These are phyloP conservation scores for Pyrgus malvae DNA, from an alignment of 2,888 invertebrate species.

Conservation along the genomic window DNA sequence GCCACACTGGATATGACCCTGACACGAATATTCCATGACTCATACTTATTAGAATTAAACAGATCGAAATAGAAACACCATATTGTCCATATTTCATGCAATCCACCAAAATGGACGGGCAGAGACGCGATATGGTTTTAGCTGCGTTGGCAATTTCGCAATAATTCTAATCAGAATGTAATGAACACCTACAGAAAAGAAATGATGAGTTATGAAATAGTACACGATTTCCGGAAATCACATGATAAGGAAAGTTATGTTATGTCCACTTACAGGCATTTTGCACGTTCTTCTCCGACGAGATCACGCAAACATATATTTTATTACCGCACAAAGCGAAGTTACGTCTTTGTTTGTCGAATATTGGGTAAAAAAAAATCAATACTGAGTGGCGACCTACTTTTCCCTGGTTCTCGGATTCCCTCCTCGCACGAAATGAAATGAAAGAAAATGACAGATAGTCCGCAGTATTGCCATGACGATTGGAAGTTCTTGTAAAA, in stretches of 20 bases:
- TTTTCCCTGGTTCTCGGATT: conserved; percentile 50
- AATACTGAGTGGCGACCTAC: conserved; percentile 73
- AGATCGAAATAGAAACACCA: conserved; percentile 24
- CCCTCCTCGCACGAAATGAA: conserved; percentile 38
- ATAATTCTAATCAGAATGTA: conserved; percentile 33
- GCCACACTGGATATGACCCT: conserved; percentile 49
- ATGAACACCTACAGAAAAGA: conserved; percentile 36
- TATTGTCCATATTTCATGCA: conserved; percentile 21
- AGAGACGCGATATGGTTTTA: conserved; percentile 15
- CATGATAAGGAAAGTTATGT: conserved; percentile 46
- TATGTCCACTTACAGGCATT: conserved; percentile 69
- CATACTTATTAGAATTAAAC: conserved; percentile 35
- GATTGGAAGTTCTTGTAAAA: not conserved
- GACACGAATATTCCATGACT: conserved; percentile 49
- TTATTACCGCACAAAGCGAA: conserved; percentile 43
- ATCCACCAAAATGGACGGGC: conserved; percentile 23
- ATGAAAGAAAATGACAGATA: conserved; percentile 39
- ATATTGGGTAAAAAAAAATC: conserved; percentile 71
- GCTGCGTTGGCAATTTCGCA: conserved; percentile 30
- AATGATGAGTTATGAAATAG: conserved; percentile 45
- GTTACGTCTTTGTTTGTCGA: conserved; percentile 58
- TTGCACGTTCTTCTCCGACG: conserved; percentile 45
- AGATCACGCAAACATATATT: conserved; percentile 48
- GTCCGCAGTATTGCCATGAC: conserved; percentile 28
- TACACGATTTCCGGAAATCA: conserved; percentile 51